Conservation (phyloP, 2,113 vertebrate species). For the Cynoglossus semilaevis region DNA sequence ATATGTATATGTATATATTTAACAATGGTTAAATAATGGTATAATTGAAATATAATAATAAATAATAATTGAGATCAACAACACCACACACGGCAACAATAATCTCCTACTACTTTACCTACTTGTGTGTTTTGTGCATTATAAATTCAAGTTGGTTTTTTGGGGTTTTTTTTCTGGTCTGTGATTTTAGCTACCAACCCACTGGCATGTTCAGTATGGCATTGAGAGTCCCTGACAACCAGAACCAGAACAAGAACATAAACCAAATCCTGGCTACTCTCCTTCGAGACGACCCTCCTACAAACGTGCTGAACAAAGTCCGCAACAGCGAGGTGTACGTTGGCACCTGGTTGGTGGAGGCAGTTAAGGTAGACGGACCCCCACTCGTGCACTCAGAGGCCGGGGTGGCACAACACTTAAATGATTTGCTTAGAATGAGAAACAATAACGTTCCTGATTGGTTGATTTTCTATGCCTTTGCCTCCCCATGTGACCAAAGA, state of each 20-base stretch:
- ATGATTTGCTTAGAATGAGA: rapidly evolving
- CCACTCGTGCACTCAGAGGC: slow-evolving; percentile 21
- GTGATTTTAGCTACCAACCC: too few relatives aligned
- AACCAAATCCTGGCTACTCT: background rate
- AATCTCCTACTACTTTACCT: too few relatives aligned
- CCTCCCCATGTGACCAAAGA: background rate
- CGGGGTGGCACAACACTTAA: background rate
- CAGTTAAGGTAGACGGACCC: background rate
- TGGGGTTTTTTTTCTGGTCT: too few relatives aligned
- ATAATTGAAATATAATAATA: too few relatives aligned
- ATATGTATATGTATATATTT: too few relatives aligned
- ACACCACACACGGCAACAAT: too few relatives aligned
- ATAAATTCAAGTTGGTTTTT: too few relatives aligned
- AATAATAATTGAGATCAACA: too few relatives aligned
- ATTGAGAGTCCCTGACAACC: background rate
- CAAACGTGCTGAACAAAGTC: background rate
- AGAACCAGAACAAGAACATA: background rate
- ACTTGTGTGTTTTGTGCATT: too few relatives aligned
- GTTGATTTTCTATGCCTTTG: slow-evolving; percentile 14
- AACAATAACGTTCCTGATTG: background rate
- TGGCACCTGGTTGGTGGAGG: background rate
- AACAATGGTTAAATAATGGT: too few relatives aligned
- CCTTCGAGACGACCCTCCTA: background rate
- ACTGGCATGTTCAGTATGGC: background rate
- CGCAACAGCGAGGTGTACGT: background rate